Evolutionary conservation across 2,888 invertebrate species (phyloP), one percentile per base, ranked within the genome.

Genomic region (Andrena marginata): DNA sequence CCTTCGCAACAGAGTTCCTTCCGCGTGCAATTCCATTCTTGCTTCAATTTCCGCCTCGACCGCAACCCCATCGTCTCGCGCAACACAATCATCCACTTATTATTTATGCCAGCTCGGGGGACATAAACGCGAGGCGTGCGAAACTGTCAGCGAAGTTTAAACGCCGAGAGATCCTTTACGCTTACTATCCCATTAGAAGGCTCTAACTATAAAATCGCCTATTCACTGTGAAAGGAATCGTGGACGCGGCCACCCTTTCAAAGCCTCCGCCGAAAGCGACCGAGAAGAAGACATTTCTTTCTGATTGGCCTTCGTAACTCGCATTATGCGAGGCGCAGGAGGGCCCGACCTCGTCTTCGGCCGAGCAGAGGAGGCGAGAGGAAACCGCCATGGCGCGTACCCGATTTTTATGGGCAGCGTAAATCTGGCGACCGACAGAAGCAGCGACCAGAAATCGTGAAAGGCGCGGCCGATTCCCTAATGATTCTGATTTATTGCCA

Each of bases 401-500:
- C 77, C 82, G 80, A 87, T 87, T 87, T 87, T 87, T 87, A 87
- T 79, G 87, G 64, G 7, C 5, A 31, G 42, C 69, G 83, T 87
- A 87, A 87, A 87, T 87, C 87, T 87, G 42, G 64, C 20, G 77
- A 76, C 71, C 74, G 86, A 64, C 64, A 74, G 70, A 85, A 81
- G 86, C 80, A 86, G 82, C 77, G 85, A 80, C 76, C 69, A 71
- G 67, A 70, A 87, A 81, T 81, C 80, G 76, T 85, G 88, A 87
- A 81, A 85, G 87, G 77, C 85, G 87, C 85, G 85, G 85, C 89
- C 87, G 87, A 90, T 90, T 87, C 80, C 77, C 85, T 90, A 90
- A 90, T 90, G 90, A 90, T 89, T 85, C 89, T 90, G 90, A 90
- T 90, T 90, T 90, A 90, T 86, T 68, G 77, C 54, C 79, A 68